Conservation (phyloP, 1,140 invertebrate species). For the Bombus sylvicola region DNA sequence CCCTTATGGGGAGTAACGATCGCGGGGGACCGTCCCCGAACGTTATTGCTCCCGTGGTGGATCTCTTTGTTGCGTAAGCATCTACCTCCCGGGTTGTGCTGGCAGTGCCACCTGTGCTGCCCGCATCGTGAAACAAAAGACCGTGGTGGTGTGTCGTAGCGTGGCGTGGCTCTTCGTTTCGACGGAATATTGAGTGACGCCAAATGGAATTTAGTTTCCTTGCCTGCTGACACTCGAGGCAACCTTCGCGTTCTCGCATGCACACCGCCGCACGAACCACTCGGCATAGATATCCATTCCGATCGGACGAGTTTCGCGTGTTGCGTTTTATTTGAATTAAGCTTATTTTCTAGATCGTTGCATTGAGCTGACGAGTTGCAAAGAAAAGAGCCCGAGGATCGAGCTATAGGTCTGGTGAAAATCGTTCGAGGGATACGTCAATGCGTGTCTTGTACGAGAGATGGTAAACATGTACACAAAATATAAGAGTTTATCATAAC, state of each 20-base stretch:
- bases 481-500: too few species aligned
- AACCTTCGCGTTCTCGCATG: background rate
- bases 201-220: slow-evolving; percentile 68
- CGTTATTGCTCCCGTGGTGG: slow-evolving; percentile 41
- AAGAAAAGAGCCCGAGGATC: too few species aligned
- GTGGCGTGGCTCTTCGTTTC: slow-evolving; percentile 47
- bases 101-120: slow-evolving; percentile 67
- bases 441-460: too few species aligned
- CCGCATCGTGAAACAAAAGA: slow-evolving; percentile 74
- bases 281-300: background rate
- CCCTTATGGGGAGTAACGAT: slow-evolving; percentile 65
- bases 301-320: background rate
- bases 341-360: background rate
- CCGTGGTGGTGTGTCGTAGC: background rate
- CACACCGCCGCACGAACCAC: too few species aligned
- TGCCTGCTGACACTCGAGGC: slow-evolving; percentile 48
- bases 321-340: background rate
- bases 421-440: too few species aligned
- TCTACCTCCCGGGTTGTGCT: slow-evolving; percentile 27
- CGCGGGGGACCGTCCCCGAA: slow-evolving; percentile 37
- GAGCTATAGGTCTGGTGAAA: too few species aligned
- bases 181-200: slow-evolving; percentile 73
- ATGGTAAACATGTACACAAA: too few species aligned
- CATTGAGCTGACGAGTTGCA: too few species aligned
- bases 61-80: slow-evolving; percentile 61